Conservation (phyloP, 2,888 invertebrate genomes). For the Venusia cambrica region DNA sequence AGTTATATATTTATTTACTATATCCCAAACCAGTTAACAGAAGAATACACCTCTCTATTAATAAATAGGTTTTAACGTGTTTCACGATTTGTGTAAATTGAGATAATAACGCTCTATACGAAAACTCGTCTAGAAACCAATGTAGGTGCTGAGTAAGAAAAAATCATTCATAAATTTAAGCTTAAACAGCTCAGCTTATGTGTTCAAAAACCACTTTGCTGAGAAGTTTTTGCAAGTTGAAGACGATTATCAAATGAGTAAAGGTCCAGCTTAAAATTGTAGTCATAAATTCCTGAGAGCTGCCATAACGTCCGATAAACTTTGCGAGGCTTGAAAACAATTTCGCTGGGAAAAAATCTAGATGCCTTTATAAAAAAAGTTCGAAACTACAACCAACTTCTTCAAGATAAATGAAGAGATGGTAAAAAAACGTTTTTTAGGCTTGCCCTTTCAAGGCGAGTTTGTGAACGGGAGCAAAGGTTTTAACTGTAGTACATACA, state of each 20-base stretch:
- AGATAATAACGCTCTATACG: slow-evolving; percentile 36
- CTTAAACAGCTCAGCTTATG: too few relatives aligned
- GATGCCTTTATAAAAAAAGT: slow-evolving; percentile 35
- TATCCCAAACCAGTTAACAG: too few relatives aligned
- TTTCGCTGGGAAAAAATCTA: slow-evolving; percentile 32
- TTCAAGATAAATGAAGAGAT: slow-evolving; percentile 34
- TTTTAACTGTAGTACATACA: slow-evolving; percentile 37
- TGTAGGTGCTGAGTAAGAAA: too few relatives aligned
- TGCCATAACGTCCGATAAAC: slow-evolving; percentile 19
- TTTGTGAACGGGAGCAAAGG: slow-evolving; percentile 33
- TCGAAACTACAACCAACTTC: slow-evolving; percentile 33
- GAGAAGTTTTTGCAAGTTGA: too few relatives aligned
- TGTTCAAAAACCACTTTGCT: too few relatives aligned
- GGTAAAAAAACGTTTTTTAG: slow-evolving; percentile 31
- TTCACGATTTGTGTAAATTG: slow-evolving; percentile 37
- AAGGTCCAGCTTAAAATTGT: slow-evolving; percentile 19
- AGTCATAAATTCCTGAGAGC: slow-evolving; percentile 21
- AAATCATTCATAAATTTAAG: too few relatives aligned
- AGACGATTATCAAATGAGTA: slow-evolving; percentile 24
- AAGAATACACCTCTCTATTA: too few relatives aligned
- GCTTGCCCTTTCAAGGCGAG: slow-evolving; percentile 29
- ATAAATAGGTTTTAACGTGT: slow-evolving; percentile 32
- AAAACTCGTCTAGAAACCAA: too few relatives aligned
- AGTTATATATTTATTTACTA: too few relatives aligned
- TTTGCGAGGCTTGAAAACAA: slow-evolving; percentile 27